These are phyloP conservation scores for Axinella damicornis DNA, from an alignment of 37 sponge, comb jelly and placozoan species.

Conservation along the genomic window DNA sequence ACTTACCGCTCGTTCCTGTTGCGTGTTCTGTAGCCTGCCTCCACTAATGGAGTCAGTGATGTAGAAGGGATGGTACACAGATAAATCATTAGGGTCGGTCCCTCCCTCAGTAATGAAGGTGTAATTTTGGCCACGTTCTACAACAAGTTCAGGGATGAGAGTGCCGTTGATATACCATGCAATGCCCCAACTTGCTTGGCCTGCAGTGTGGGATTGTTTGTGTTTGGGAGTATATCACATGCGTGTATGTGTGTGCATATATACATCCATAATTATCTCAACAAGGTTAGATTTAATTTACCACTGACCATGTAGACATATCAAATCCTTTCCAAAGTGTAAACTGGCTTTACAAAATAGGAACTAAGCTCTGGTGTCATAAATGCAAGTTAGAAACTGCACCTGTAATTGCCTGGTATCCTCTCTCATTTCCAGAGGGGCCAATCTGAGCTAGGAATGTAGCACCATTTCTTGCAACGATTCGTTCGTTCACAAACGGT, in stretches of 20 bases:
- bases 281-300: too few relatives aligned
- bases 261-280: too few relatives aligned
- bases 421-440: conserved; percentile 53
- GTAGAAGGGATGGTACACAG: conserved; percentile 83
- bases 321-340: too few relatives aligned
- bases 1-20: too few relatives aligned
- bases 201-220: conserved; percentile 1
- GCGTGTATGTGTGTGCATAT: neutral
- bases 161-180: conserved; percentile 77
- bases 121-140: conserved; percentile 65
- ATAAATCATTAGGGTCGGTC: conserved; percentile 8
- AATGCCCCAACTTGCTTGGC: conserved; percentile 73
- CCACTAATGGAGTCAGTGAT: conserved; percentile 64
- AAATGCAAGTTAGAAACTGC: too few relatives aligned
- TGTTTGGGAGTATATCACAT: neutral
- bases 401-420: conserved; percentile 76
- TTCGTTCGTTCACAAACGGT: neutral
- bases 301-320: too few relatives aligned
- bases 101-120: conserved; percentile 77
- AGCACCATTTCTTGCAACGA: neutral
- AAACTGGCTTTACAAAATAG: too few relatives aligned
- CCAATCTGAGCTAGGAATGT: conserved; percentile 60
- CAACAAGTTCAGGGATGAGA: conserved; percentile 68
- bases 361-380: too few relatives aligned
- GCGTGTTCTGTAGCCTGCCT: conserved; percentile 15